phyloP scores from a whole-genome alignment of 2,797 vertebrate species.

The Cryptoprocta ferox region DNA sequence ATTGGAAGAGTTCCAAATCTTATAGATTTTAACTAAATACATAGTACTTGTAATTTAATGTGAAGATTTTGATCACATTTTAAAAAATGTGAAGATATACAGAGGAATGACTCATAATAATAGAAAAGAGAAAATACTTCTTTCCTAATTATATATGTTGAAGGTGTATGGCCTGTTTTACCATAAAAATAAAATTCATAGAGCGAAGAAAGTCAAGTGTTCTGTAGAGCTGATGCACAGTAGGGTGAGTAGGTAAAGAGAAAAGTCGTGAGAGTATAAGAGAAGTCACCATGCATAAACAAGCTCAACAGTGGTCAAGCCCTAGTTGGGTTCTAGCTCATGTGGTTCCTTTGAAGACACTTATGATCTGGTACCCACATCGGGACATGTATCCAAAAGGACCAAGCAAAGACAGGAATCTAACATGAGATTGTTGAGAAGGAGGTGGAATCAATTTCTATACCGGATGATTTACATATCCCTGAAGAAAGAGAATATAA shows the following conservation, averaged over 20 bases:
- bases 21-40: background rate
- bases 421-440: background rate
- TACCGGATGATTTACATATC: background rate
- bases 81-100: background rate
- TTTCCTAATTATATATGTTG: background rate
- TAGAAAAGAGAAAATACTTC: background rate
- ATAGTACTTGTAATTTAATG: background rate
- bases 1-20: background rate
- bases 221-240: background rate
- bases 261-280: background rate
- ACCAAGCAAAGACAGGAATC: background rate
- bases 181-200: no score
- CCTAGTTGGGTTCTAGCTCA: background rate
- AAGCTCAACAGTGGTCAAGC: background rate
- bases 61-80: background rate
- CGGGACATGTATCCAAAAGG: background rate
- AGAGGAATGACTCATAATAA: background rate
- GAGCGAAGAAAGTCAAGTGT: background rate
- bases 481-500: background rate
- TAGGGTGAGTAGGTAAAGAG: background rate
- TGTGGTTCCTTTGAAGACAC: rapidly evolving
- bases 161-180: background rate
- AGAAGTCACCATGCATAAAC: rapidly evolving
- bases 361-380: rapidly evolving
- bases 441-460: background rate